These are phyloP conservation scores for Molorchus minor DNA, from an alignment of 2,888 invertebrate species.

Conservation along the genomic window DNA sequence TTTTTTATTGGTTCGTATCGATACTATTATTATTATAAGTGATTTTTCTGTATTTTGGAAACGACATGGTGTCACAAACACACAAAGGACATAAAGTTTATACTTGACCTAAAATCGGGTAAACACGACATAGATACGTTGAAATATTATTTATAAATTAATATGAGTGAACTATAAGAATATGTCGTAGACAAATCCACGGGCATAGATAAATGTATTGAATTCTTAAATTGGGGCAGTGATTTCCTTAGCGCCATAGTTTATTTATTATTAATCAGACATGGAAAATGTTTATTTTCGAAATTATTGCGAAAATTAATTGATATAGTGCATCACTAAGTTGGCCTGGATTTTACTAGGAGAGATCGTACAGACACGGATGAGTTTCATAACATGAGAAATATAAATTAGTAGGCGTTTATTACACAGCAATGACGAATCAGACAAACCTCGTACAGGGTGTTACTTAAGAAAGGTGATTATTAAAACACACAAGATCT, in stretches of 20 bases:
- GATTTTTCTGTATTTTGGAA: too few relatives aligned
- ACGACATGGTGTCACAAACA: too few relatives aligned
- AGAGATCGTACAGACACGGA: slow-evolving; percentile 28
- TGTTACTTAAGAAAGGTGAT: too few relatives aligned
- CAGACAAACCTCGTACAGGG: too few relatives aligned
- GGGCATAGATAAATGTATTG: slow-evolving; percentile 5
- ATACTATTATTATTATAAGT: too few relatives aligned
- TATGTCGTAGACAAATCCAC: background rate
- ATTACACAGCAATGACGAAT: too few relatives aligned
- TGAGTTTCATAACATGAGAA: slow-evolving; percentile 30
- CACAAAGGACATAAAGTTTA: too few relatives aligned
- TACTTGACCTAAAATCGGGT: slow-evolving; percentile 24
- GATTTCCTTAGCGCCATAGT: slow-evolving; percentile 9
- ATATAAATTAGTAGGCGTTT: slow-evolving; percentile 9
- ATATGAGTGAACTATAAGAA: background rate
- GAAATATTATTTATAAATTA: slow-evolving; percentile 5
- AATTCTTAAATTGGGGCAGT: slow-evolving; percentile 20
- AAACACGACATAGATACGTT: slow-evolving; percentile 17
- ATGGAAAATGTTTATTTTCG: slow-evolving; percentile 12
- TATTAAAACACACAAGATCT: too few relatives aligned
- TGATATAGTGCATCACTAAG: slow-evolving; percentile 37
- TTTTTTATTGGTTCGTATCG: too few relatives aligned
- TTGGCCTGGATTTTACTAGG: slow-evolving; percentile 33
- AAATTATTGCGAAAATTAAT: slow-evolving; percentile 33
- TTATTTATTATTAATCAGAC: slow-evolving; percentile 2